Percentiles rank a stretch among this genome's conserved stretches.
Evolutionary conservation across 2,888 invertebrate genomes (phyloP).

Genomic region (Branchellion lobata): DNA sequence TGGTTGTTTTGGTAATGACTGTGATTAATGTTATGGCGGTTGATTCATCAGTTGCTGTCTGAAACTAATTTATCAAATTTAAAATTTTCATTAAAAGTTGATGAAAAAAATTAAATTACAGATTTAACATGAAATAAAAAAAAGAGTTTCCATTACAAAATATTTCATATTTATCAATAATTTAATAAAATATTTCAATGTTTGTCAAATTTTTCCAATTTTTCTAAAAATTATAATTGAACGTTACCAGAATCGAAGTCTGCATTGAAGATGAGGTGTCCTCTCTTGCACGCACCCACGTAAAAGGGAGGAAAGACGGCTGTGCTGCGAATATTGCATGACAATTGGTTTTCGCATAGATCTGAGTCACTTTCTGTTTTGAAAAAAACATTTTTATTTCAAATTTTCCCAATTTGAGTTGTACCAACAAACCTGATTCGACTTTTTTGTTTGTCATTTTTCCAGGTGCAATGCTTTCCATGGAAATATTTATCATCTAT

Average conservation of each 20-base stretch:
- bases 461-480: conserved; percentile 6
- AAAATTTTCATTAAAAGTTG: too few relatives aligned
- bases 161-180: too few relatives aligned
- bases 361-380: conserved; percentile 61
- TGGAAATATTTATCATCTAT: neutral
- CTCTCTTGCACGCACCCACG: conserved; percentile 87
- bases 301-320: conserved; percentile 63
- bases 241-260: conserved; percentile 85
- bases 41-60: too few relatives aligned
- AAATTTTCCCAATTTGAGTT: neutral
- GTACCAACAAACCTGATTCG: neutral
- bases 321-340: conserved; percentile 80
- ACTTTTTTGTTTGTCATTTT: conserved; percentile 10
- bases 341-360: conserved; percentile 74
- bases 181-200: too few relatives aligned
- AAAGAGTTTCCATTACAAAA: too few relatives aligned
- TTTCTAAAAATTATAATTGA: too few relatives aligned
- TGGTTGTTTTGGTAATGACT: too few relatives aligned
- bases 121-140: too few relatives aligned
- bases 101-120: too few relatives aligned
- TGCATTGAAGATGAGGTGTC: conserved; percentile 93
- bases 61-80: too few relatives aligned
- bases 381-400: neutral
- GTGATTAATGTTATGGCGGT: too few relatives aligned
- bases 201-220: too few relatives aligned